phyloP scores from a whole-genome alignment of 2,888 invertebrate species.

The Tetragonisca angustula region DNA sequence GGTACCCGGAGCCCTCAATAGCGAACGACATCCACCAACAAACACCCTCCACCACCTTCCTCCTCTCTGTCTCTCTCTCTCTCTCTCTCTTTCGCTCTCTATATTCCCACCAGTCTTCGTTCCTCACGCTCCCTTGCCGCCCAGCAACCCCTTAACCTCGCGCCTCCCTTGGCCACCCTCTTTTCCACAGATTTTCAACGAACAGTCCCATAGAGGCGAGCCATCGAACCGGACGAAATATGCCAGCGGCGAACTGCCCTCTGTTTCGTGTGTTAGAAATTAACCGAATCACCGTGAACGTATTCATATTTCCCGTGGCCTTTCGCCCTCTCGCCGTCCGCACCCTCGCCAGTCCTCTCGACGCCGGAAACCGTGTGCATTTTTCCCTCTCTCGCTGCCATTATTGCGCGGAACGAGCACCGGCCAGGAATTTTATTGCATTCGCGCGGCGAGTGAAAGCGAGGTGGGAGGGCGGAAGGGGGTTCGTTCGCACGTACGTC shows the following conservation, averaged over 20 bases:
- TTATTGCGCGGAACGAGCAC: constrained; percentile 57
- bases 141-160: constrained; percentile 58
- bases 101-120: constrained; percentile 13
- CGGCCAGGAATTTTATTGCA: constrained; percentile 52
- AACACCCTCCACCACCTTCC: constrained; percentile 62
- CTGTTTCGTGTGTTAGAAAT: constrained; percentile 69
- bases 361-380: constrained; percentile 27
- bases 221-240: constrained; percentile 70
- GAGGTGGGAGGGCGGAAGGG: constrained; percentile 12
- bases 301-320: constrained; percentile 65
- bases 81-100: neutral
- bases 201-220: constrained; percentile 63
- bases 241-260: constrained; percentile 53
- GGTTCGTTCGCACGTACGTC: constrained; percentile 49
- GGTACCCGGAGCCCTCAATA: constrained; percentile 74
- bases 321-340: neutral
- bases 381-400: constrained; percentile 41
- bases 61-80: too few species aligned
- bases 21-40: constrained; percentile 78
- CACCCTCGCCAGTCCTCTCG: neutral
- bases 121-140: constrained; percentile 25
- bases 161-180: constrained; percentile 24
- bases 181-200: constrained; percentile 62
- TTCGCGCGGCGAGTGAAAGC: constrained; percentile 25
- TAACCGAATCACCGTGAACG: constrained; percentile 72